A percentile compares a stretch with the other conserved stretches of the same genome.
Evolutionary conservation across 2,113 vertebrate species (phyloP).

Genomic region (Glareola pratincola): DNA sequence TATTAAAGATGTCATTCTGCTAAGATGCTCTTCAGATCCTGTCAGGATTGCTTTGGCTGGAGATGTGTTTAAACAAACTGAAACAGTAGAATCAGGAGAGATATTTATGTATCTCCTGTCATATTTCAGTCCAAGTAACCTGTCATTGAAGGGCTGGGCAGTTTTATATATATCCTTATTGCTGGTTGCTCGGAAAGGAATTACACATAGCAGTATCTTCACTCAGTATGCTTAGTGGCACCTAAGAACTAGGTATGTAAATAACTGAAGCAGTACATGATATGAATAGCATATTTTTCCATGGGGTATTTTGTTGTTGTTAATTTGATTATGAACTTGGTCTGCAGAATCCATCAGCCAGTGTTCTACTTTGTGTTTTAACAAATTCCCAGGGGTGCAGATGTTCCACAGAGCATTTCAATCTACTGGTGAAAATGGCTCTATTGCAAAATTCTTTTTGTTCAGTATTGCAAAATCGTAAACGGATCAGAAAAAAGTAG

Average conservation of each 20-base stretch:
- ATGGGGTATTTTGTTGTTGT: neutral
- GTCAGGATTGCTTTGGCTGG: neutral
- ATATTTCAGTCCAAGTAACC: neutral
- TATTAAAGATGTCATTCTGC: neutral
- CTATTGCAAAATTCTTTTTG: conserved; percentile 6
- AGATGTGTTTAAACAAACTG: neutral
- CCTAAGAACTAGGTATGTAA: neutral
- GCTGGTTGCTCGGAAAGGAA: neutral
- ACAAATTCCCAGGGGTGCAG: neutral
- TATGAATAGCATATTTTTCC: neutral
- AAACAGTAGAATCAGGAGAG: neutral
- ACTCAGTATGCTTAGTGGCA: neutral
- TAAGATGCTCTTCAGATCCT: neutral
- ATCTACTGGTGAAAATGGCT: neutral
- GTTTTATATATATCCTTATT: neutral
- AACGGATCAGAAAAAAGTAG: neutral
- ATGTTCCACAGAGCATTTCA: neutral
- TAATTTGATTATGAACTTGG: conserved; percentile 6
- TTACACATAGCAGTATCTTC: neutral
- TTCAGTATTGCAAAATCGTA: conserved; percentile 4
- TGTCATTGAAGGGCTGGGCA: neutral
- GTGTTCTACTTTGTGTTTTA: neutral
- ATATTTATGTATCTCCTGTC: neutral
- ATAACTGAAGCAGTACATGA: neutral
- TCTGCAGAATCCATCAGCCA: neutral